Conservation (phyloP, 2,113 vertebrate species). For the Nesogale talazaci region DNA sequence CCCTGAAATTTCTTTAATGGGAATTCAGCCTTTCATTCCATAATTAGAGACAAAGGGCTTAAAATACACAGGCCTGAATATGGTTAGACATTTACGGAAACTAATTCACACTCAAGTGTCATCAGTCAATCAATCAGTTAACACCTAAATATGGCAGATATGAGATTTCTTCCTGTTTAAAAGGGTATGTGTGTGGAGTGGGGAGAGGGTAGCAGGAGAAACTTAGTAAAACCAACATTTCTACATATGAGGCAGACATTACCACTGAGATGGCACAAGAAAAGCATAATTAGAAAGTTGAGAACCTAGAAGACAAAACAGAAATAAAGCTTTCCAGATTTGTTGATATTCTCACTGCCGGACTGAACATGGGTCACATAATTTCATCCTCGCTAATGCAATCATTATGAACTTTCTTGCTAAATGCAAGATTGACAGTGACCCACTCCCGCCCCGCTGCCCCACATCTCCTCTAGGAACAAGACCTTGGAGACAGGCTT, state of each 20-base stretch:
- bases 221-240: slow-evolving; percentile 28
- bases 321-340: background rate
- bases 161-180: slow-evolving; percentile 38
- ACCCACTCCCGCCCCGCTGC: fast-evolving
- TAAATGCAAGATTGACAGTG: background rate
- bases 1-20: slow-evolving; percentile 12
- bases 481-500: background rate
- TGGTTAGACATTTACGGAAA: slow-evolving; percentile 55
- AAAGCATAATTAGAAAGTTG: background rate
- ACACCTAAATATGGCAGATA: slow-evolving; percentile 45
- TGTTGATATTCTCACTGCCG: background rate
- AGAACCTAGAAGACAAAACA: background rate
- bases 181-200: background rate
- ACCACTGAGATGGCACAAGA: background rate
- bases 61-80: slow-evolving; percentile 26
- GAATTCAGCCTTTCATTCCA: background rate
- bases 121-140: slow-evolving; percentile 56
- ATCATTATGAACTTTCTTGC: background rate
- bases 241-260: background rate
- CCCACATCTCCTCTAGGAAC: background rate
- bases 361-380: background rate
- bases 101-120: slow-evolving; percentile 48
- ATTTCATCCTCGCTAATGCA: background rate
- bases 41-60: slow-evolving; percentile 57
- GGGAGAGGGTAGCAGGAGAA: slow-evolving; percentile 15